Evolutionary conservation across 53 echinoderm and acorn worm genomes (phyloP), one percentile per base, ranked within the genome.

Genomic region (Astropecten irregularis): DNA sequence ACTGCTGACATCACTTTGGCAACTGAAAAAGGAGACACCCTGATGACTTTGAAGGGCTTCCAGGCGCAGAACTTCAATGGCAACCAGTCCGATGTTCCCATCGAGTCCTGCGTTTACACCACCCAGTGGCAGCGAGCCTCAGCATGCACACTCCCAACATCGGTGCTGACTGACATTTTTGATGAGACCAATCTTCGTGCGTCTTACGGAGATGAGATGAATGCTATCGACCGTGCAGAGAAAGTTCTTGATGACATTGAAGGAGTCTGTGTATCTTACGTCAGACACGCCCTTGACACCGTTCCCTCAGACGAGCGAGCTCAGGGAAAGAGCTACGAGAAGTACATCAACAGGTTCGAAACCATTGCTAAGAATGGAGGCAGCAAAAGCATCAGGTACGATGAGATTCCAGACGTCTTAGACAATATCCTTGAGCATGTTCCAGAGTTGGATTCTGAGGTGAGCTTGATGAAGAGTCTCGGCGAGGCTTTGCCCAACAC

Each of bases 401-500:
- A 93, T 28, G 85, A 89, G 27, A 91, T 95, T n/a, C 83, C 88
- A 23, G 57, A 38, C 26, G 81, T 77, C 46, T 84, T 89, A 63
- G 91, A 91, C 6, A 58, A 87, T 10, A 83, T 91, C 36, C 71
- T 85, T 9, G 34, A 58, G 10, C 71, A 68, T 26, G 91, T 90
- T 35, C 96, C 96, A 21, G 96, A 93, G 51, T 40, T 92, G 14
- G 89, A 85, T 47, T 87, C 89, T 56, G 96, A 96, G 71, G 55
- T 93, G 31, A 88, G 82, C 55, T 84, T 96, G 89, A 84, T 91
- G 11, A 91, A 84, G 81, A 89, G 76, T 53, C 88, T 96, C 4
- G 96, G 96, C n/a, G 96, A 93, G 23, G 88, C 84, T 53, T 82
- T 96, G 42, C 90, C 96, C 15, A 84, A 83, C 42, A 96, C 96